Base-by-base conservation (phyloP, 2,888 invertebrate genomes). In the Balanococcus diminutus region DNA sequence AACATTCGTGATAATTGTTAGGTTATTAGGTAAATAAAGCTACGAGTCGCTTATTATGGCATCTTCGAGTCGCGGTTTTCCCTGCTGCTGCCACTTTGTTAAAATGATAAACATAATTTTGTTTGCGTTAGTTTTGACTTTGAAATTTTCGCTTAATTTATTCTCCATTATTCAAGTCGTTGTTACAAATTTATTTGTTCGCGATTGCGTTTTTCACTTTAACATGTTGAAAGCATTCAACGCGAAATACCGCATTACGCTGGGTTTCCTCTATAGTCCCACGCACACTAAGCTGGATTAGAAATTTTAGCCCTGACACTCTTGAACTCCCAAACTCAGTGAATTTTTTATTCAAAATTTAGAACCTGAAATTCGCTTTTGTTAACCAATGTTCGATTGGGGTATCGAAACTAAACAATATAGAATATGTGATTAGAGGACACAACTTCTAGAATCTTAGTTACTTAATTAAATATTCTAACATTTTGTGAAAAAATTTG, bases 1-100 rank as follows among this genome's bases (percentile, higher is more conserved):
- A 75, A 32, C 31, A 31, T 67, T 67, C 31, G 11, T 67, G 67
- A 67, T 67, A 67, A 67, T 67, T 67, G 67, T 67, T 67, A 28
- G 28, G 67, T 28, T 67, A 28, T 67, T 67, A 67, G 28, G 67
- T 67, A 67, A 67, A 67, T 67, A 67, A 67, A 51, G 19, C 51
- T 51, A 19, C 51, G 51, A 67, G 28, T 67, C 67, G 67, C 25
- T 67, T 67, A 67, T 67, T 67, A 31, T 67, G 67, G 16, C 67
- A 31, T 67, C 67, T 67, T 67, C 51, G 51, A 3, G 51, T 42
- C 16, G 51, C 19, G 51, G 51, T 51, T 51, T 51, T 51, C 51
- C 51, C 51, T 51, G 51, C 51, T 19, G 19, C 19, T 51, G 51
- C 51, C 9, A 9, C 19, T 51, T 51, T 51, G 51, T 51, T 51